Evolutionary conservation across 2,113 vertebrate genomes (phyloP), one percentile per base, ranked within the genome.

Genomic region (Eolophus roseicapilla): DNA sequence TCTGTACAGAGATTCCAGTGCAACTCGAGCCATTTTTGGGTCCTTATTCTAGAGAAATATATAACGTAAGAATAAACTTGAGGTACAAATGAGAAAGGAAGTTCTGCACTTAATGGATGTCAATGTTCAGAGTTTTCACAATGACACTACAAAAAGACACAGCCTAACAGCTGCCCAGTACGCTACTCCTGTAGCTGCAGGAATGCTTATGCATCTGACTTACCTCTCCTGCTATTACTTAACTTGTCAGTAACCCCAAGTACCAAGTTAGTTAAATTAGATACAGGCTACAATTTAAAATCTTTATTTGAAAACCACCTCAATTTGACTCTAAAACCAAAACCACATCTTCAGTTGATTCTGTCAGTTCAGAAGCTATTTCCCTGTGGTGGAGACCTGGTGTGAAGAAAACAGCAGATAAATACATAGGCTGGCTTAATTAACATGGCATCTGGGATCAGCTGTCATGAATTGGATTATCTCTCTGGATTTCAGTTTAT

Each of bases 11-110:
- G 99, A 99, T 97, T 99, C 99, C 87, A 99, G 98, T 74, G 99
- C 99, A 97, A 99, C 99, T n/a, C 99, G 99, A 29, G 99, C 99
- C 99, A 99, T 99, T 98, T 99, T 99, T 41, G 99, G 99, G 94
- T 99, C 99, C 96, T 99, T 99, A 96, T 99, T 99, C 99, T 99
- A 96, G 33, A 97, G 91, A 97, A 84, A 98, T 7, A 92, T 1
- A 77, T 14, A 75, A 85, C 1, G 3, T 39, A 88, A 94, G 28
- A 76, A n/a, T 37, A 93, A 84, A 64, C 35, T 69, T 94, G 24
- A 86, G 17, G 13, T 2, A 85, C 28, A 82, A 77, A 76, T 49
- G 67, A 70, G 33, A 60, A 86, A 63, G 15, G 50, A 93, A 90
- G 41, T 68, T 68, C 49, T 43, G 49, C 28, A 73, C 39, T 83